A percentile compares a stretch with the other conserved stretches of the same genome.
Evolutionary conservation across 1,140 invertebrate species (phyloP).

Genomic region (Nasonia vitripennis): DNA sequence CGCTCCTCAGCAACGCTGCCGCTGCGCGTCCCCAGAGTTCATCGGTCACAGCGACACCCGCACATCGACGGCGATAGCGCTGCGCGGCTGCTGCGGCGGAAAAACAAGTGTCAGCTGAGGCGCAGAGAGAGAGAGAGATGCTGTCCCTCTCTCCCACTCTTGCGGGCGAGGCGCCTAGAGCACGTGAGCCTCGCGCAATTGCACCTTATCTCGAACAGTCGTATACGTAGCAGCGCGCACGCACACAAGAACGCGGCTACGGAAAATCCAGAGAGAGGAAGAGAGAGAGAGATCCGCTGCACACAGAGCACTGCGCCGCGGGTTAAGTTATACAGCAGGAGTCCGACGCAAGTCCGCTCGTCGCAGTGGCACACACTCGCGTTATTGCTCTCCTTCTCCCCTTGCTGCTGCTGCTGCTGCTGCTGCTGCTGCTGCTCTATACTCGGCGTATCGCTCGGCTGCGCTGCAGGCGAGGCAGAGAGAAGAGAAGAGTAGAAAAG

Average conservation of each 20-base stretch:
- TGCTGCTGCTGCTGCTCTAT: not conserved
- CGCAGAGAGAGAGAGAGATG: not conserved
- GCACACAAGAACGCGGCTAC: not conserved
- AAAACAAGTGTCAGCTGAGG: constrained; percentile 1
- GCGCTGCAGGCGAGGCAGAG: too few species aligned
- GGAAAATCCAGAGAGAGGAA: not conserved
- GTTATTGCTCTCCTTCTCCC: not conserved
- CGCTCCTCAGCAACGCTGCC: not conserved
- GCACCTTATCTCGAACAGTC: not conserved
- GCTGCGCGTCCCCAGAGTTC: not conserved
- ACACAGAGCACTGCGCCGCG: too few species aligned
- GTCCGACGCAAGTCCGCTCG: too few species aligned
- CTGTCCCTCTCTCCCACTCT: not conserved
- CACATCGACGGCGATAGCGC: not conserved
- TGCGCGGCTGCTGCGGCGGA: not conserved
- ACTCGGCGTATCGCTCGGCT: too few species aligned
- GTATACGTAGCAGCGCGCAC: too few species aligned
- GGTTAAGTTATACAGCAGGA: too few species aligned
- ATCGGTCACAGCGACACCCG: not conserved
- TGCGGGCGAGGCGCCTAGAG: too few species aligned
- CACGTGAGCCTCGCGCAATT: too few species aligned
- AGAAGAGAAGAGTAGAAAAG: not conserved
- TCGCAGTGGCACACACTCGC: constrained; percentile 3
- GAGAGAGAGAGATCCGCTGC: too few species aligned
- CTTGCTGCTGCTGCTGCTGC: not conserved